These are phyloP conservation scores for Achroia grisella DNA, from an alignment of 1,140 invertebrate genomes.

Conservation along the genomic window DNA sequence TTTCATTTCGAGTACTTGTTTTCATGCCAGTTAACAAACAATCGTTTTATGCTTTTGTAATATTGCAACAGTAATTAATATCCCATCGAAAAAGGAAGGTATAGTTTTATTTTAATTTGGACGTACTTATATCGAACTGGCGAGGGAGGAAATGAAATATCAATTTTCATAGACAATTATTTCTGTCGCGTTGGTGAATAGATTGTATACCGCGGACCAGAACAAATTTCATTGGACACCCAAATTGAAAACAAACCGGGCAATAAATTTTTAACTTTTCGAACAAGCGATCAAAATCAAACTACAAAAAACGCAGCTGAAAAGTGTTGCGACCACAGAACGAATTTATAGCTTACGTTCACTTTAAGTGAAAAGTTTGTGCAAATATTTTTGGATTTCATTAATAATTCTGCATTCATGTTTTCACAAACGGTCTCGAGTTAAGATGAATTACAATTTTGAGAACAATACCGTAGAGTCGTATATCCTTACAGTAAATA, in stretches of 20 bases:
- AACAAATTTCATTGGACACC: conserved; percentile 35
- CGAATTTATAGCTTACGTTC: conserved; percentile 59
- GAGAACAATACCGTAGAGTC: too few relatives aligned
- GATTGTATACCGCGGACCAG: conserved; percentile 14
- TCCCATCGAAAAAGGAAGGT: too few relatives aligned
- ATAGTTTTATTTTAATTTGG: too few relatives aligned
- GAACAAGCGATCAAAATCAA: conserved; percentile 67
- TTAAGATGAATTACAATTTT: too few relatives aligned
- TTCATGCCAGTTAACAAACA: too few relatives aligned
- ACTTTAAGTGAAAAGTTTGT: conserved; percentile 48
- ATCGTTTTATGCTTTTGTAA: too few relatives aligned
- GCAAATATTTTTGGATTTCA: conserved; percentile 35
- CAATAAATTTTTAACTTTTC: conserved; percentile 70
- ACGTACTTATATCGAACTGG: too few relatives aligned
- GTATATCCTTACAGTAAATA: too few relatives aligned
- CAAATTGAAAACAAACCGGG: conserved; percentile 58
- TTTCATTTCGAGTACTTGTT: conserved; percentile 17
- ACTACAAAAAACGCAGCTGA: conserved; percentile 55
- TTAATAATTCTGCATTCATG: conserved; percentile 10
- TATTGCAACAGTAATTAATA: too few relatives aligned
- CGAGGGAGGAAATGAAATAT: too few relatives aligned
- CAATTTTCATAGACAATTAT: conserved; percentile 34
- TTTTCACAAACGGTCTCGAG: too few relatives aligned
- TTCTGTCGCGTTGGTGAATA: conserved; percentile 16
- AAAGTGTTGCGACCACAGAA: conserved; percentile 59